Base-by-base conservation (phyloP, 2,888 invertebrate species). In the Campoplex nolae region DNA sequence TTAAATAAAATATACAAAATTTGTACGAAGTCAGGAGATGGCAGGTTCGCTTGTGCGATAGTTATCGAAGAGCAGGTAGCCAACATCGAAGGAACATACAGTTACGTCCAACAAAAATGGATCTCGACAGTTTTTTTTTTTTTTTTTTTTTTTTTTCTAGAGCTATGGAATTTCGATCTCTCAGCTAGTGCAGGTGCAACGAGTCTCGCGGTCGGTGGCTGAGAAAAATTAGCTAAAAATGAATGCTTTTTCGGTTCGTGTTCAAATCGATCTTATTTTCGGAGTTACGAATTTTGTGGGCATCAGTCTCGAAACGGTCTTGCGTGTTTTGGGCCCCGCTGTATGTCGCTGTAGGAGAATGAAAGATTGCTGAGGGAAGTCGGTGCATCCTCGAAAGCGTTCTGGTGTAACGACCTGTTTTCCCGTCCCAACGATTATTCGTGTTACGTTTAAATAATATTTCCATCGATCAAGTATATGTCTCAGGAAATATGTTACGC, bases 361-460 rank as follows among this genome's bases (percentile, higher is more conserved):
- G 51, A 71, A 71, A 35, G 32, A 71, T 71, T n/a, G 56, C 67
- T 35, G 45, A 45, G 18, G n/a, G 28, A 51, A 70, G 54, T n/a
- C 45, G 38, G 56, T 58, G 42, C 51, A 71, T 80, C 73, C 73
- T 48, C 56, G 42, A 23, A 73, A 42, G 48, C 73, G 54, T 32
- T 62, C 16, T 45, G 32, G 68, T 70, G 75, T 51, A 79, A 70
- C 65, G 42, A 75, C 67, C 71, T 71, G 71, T 71, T 71, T 71
- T 51, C 71, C 51, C 51, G 51, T 71, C 28, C 71, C 71, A 48
- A 71, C 71, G 35, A 71, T 71, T 62, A 48, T 77, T 73, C 62
- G 48, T 73, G 54, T 45, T 16, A 32, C 42, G 28, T 42, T 56
- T 23, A 45, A 83, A 54, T 73, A 42, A 67, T 74, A 78, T 83